Evolutionary conservation across 2,113 vertebrate genomes (phyloP).

Genomic region (Hypomesus transpacificus): DNA sequence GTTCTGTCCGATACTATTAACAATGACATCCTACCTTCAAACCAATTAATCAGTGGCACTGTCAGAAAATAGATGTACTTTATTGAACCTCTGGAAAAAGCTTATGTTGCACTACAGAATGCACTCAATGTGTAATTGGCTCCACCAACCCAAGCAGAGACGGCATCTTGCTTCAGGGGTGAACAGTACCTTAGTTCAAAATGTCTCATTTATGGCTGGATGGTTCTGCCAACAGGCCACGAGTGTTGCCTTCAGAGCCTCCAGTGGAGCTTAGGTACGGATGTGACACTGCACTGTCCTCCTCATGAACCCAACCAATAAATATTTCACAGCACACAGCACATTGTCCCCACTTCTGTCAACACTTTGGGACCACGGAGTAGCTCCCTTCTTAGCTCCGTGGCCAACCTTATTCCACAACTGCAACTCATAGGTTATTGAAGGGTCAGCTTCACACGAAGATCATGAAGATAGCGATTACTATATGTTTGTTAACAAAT

Average conservation of each 20-base stretch:
- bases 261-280: no score
- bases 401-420: no score
- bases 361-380: no score
- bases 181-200: constrained; percentile 1
- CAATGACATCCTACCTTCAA: constrained; percentile 41
- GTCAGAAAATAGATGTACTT: constrained; percentile 43
- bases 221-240: not conserved
- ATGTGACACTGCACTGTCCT: no score
- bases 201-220: not conserved
- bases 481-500: no score
- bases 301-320: no score
- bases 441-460: no score
- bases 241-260: not conserved
- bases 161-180: not conserved
- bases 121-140: constrained; percentile 35
- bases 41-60: constrained; percentile 47
- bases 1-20: constrained; percentile 48
- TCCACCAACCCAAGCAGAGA: not conserved
- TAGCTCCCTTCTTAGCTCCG: no score
- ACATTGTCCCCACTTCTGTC: no score
- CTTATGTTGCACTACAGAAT: constrained; percentile 44
- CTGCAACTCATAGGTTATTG: no score
- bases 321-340: no score
- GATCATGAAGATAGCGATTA: no score
- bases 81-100: constrained; percentile 14